phyloP scores from a whole-genome alignment of 1,140 invertebrate species.

The Drosophila prosaltans region DNA sequence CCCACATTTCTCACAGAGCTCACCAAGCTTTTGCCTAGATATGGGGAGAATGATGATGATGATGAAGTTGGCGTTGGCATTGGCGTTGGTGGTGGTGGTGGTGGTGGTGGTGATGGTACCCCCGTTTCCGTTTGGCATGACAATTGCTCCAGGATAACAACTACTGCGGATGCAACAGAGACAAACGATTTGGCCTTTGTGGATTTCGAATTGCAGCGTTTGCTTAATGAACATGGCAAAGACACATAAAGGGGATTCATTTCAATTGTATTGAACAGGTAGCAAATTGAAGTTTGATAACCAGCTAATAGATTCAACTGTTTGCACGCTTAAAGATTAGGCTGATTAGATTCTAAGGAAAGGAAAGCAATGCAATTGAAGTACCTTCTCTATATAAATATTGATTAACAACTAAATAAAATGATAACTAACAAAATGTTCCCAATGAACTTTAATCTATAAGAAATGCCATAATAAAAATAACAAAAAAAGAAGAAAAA shows the following conservation, averaged over 20 bases:
- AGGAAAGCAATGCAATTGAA: neutral
- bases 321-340: constrained; percentile 7
- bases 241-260: constrained; percentile 15
- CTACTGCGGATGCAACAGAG: constrained; percentile 36
- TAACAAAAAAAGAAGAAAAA: no score
- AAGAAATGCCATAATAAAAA: no score
- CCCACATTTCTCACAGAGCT: constrained; percentile 63
- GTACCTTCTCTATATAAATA: neutral
- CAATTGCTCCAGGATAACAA: constrained; percentile 39
- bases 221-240: constrained; percentile 52
- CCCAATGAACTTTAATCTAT: neutral
- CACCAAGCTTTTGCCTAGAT: constrained; percentile 29
- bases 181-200: constrained; percentile 71
- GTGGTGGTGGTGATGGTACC: neutral
- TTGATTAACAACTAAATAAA: constrained; percentile 7
- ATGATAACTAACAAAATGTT: constrained; percentile 3
- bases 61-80: neutral
- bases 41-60: neutral
- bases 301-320: constrained; percentile 1
- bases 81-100: neutral
- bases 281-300: neutral
- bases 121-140: constrained; percentile 52
- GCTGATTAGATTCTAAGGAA: constrained; percentile 11
- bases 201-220: constrained; percentile 58
- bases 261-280: neutral